These are phyloP conservation scores for Apodemia mormo DNA, from an alignment of 2,888 invertebrate species.

Conservation along the genomic window DNA sequence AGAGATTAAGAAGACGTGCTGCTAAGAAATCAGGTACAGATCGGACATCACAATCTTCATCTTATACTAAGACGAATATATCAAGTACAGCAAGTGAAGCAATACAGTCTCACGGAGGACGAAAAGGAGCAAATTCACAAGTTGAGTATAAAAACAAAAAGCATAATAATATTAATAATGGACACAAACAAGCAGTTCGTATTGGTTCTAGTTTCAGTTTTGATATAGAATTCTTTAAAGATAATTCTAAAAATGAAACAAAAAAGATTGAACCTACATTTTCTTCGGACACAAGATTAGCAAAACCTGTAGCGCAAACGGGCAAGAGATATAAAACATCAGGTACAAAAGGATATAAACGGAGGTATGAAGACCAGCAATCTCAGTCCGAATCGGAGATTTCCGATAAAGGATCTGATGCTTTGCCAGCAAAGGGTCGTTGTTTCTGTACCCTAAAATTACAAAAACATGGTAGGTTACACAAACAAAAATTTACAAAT, in stretches of 20 bases:
- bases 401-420: not conserved
- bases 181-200: conserved; percentile 26
- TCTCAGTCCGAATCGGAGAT: not conserved
- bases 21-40: conserved; percentile 21
- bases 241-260: conserved; percentile 12
- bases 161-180: not conserved
- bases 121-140: not conserved
- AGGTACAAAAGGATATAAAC: not conserved
- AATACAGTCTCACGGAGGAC: not conserved
- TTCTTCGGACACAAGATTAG: conserved; percentile 13
- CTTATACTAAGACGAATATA: not conserved
- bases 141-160: not conserved
- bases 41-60: conserved; percentile 22
- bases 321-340: not conserved
- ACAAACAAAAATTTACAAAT: conserved; percentile 10
- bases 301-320: conserved; percentile 6
- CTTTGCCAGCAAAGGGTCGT: conserved; percentile 7
- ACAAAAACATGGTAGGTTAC: conserved; percentile 18
- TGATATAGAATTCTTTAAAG: conserved; percentile 41
- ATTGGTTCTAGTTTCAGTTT: conserved; percentile 41
- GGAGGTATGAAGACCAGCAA: not conserved
- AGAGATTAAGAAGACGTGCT: conserved; percentile 21
- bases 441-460: conserved; percentile 33
- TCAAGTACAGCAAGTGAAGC: not conserved
- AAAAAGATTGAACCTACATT: not conserved